Percentiles rank a stretch among this genome's conserved stretches.
These are phyloP conservation scores for Falcaria lacertinaria DNA, from an alignment of 2,888 invertebrate genomes.

Conservation along the genomic window DNA sequence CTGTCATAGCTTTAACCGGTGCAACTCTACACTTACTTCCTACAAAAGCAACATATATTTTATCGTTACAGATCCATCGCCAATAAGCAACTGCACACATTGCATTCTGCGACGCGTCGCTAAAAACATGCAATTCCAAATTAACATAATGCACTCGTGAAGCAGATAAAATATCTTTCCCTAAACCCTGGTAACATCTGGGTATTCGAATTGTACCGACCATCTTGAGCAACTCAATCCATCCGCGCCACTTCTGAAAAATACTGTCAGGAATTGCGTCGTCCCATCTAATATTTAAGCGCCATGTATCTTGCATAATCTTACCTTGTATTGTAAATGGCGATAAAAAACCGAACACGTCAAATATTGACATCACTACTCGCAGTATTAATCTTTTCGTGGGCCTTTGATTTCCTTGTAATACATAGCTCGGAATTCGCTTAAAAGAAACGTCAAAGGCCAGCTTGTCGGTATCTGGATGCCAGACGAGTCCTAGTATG, in stretches of 20 bases:
- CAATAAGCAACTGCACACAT: slow-evolving; percentile 9
- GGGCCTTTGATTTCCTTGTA: slow-evolving; percentile 11
- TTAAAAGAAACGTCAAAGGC: slow-evolving; percentile 19
- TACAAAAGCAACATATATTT: slow-evolving; percentile 4
- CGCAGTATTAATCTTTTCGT: slow-evolving; percentile 17
- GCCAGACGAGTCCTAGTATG: slow-evolving; percentile 22
- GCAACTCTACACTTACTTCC: slow-evolving; percentile 9
- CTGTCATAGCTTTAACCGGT: slow-evolving; percentile 9
- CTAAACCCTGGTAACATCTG: no score
- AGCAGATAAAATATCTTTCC: no score
- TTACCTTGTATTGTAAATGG: slow-evolving; percentile 21
- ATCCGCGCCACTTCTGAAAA: no score
- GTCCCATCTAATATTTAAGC: slow-evolving; percentile 12
- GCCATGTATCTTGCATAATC: slow-evolving; percentile 19
- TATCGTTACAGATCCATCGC: slow-evolving; percentile 6
- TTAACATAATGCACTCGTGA: neutral
- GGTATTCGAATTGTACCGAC: no score
- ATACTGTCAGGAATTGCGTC: slow-evolving; percentile 1
- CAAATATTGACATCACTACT: slow-evolving; percentile 20
- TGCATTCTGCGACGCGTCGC: slow-evolving; percentile 6
- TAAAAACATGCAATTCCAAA: slow-evolving; percentile 6
- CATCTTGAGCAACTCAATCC: no score
- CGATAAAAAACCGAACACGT: slow-evolving; percentile 18
- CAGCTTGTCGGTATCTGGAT: slow-evolving; percentile 13
- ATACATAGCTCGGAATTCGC: slow-evolving; percentile 10